Base-by-base conservation (phyloP, 2,797 vertebrate genomes). In the Pangasius krempfi region DNA sequence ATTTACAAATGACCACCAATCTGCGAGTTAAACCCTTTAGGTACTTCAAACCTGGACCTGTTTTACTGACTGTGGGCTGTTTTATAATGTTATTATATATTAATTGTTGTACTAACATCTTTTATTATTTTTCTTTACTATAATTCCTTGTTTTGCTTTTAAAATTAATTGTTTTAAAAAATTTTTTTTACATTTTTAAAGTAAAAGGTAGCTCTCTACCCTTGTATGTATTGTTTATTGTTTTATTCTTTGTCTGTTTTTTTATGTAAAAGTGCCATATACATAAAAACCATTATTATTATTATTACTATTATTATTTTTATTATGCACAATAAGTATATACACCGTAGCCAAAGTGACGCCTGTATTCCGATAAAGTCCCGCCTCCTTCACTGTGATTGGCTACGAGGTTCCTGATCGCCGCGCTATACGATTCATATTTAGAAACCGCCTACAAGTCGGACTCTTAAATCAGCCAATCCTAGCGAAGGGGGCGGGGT, bases 321-420 rank as follows among this genome's bases (percentile, higher is more conserved):
- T 14, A 54, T 54, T 22, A 78, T 12, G 9, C 40, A 84, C 44
- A 50, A 50, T 50, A 16, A 84, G 16, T 64, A 33, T 10, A 5
- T 5, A 68, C n/a, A 68, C n/a, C 25, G 1, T 6, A 50, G 64
- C 50, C 64, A 70, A 10, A 56, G 6, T 18, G 5, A 52, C 56
- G 7, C 73, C 58, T 9, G 73, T 86, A 37, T 79, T 79, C 10
- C 25, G 58, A 25, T 12, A 79, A 50, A 27, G 47, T 79, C 75
- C 85, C n/a, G 75, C 85, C 85, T 52, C 20, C 44, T 78, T 78
- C 12, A 44, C 37, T 58, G 52, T 73, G 54, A 86, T 86, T 86
- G 84, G 84, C 66, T 86, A 73, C 27, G 20, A 68, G 27, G 22
- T 68, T 66, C 62, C 22, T 10, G 62, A 50, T 66, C 1, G 18